These are phyloP conservation scores for Benitochromis conjunctus DNA, from an alignment of 2,113 vertebrate genomes.

Conservation along the genomic window DNA sequence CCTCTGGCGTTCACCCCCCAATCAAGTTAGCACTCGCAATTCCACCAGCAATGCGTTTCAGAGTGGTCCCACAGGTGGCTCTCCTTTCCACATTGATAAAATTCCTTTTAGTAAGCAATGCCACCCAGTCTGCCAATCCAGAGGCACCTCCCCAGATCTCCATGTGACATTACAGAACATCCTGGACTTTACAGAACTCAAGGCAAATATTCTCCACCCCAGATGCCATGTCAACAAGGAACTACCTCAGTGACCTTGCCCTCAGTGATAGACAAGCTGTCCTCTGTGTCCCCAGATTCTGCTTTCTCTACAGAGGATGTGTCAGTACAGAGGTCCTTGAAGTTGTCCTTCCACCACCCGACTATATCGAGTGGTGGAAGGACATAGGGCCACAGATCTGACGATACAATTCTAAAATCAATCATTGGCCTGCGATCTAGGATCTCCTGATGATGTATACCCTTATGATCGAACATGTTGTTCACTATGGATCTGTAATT, in stretches of 20 bases:
- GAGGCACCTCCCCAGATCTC: background rate
- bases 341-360: too few relatives aligned
- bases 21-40: background rate
- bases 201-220: background rate
- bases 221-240: background rate
- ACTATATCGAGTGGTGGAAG: too few relatives aligned
- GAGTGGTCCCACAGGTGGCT: background rate
- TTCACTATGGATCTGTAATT: background rate
- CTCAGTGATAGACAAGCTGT: fast-evolving
- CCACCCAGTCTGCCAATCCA: background rate
- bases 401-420: background rate
- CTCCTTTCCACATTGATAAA: background rate
- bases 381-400: background rate
- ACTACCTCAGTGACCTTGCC: background rate
- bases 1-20: background rate
- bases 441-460: background rate
- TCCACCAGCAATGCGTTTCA: background rate
- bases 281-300: fast-evolving
- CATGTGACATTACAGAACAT: background rate
- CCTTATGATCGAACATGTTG: background rate
- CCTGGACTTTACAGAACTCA: background rate
- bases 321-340: background rate
- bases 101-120: background rate
- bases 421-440: background rate
- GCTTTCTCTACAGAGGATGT: background rate